Base-by-base conservation (phyloP, 2,113 vertebrate genomes). In the Antechinus stuartii region DNA sequence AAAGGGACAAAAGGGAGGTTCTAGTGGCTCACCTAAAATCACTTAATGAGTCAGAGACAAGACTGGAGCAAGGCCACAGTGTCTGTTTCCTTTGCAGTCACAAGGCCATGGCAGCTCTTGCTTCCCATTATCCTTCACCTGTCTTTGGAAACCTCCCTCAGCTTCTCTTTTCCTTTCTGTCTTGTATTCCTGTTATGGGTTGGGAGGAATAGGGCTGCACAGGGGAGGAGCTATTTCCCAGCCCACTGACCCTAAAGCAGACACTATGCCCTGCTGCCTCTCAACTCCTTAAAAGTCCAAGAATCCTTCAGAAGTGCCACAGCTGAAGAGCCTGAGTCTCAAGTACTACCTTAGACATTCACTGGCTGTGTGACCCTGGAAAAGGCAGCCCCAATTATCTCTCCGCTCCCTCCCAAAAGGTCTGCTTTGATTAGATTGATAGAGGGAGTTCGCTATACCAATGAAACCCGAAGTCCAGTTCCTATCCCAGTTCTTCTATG, bases 21-120 rank as follows among this genome's bases (percentile, higher is more conserved):
- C 27, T 89, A 93, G 92, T 55, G 91, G 93, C 94, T 92, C 95
- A 92, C 90, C 57, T 91, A 95, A 90, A 94, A 95, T 92, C 46
- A 95, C 25, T 92, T 46, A 92, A 54, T 96, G 93, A 97, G 92
- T 97, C 90, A 97, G 56, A 97, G 93, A 56, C 89, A 94, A 97
- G 61, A 11, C 89, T 55, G 5, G 91, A 35, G 42, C 14, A 94
- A 92, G 96, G 91, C 91, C 90, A 84, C 19, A 95, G 47, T 90
- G 61, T 92, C 57, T 55, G 92, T 92, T 52, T 93, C 54, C 90
- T 42, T 8, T 84, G 16, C 19, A 84, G 8, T 8, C 35, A 97
- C 2, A 92, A 94, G 57, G 91, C 55, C 61, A n/a, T 76, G 12
- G n/a, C 23, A n/a, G 2, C 26, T 53, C n/a, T 93, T 2, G 52